phyloP scores from a whole-genome alignment of 2,797 vertebrate species.

The Tolypeutes matacus region DNA sequence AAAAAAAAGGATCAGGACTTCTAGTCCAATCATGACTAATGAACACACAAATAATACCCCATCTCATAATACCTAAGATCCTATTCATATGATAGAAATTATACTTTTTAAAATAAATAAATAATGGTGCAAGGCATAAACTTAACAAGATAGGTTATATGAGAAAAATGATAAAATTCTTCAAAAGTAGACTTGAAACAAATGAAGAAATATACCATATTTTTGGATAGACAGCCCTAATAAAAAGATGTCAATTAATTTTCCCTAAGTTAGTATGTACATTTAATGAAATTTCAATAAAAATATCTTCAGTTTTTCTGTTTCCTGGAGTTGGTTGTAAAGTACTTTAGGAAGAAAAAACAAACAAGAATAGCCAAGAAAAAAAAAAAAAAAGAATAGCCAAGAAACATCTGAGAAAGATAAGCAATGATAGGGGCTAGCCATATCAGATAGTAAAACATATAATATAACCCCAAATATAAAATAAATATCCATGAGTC shows the following conservation, averaged over 20 bases:
- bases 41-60: neutral
- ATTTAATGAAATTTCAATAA: neutral
- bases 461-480: neutral
- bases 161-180: constrained; percentile 36
- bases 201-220: neutral
- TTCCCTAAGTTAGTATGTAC: neutral
- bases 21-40: neutral
- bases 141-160: constrained; percentile 12
- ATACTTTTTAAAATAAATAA: constrained; percentile 22
- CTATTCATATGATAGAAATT: neutral
- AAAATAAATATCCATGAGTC: neutral
- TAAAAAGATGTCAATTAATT: constrained; percentile 20
- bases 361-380: neutral
- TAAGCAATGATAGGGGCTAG: neutral
- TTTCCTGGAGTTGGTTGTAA: constrained; percentile 21
- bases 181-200: constrained; percentile 33
- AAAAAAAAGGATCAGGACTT: neutral
- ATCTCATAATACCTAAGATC: neutral
- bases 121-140: constrained; percentile 5
- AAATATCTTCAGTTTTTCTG: constrained; percentile 32
- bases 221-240: neutral
- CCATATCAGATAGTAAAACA: neutral
- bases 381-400: neutral
- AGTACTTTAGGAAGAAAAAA: constrained; percentile 1
- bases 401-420: constrained; percentile 5